phyloP scores from a whole-genome alignment of 2,888 invertebrate species.

The Meganola albula region DNA sequence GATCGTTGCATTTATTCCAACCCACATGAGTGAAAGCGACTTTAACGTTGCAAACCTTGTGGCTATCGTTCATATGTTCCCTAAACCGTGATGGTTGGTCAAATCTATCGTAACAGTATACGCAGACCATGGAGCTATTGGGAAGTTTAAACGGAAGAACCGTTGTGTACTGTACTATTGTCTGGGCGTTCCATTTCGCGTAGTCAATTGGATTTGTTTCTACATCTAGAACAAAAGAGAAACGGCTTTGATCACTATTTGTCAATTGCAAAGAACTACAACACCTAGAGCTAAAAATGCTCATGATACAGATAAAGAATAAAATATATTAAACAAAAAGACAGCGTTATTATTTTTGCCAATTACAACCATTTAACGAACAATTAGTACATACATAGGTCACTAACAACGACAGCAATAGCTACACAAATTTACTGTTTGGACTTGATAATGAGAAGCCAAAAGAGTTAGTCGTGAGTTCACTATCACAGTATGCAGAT shows the following conservation, averaged over 20 bases:
- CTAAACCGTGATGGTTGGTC: conserved; percentile 34
- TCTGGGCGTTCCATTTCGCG: conserved; percentile 40
- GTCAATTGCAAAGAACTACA: too few relatives aligned
- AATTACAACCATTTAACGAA: too few relatives aligned
- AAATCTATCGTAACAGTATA: conserved; percentile 38
- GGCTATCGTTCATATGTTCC: conserved; percentile 34
- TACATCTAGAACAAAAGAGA: conserved; percentile 54
- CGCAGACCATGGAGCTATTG: conserved; percentile 38
- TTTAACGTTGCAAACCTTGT: conserved; percentile 30
- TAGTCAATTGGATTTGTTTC: conserved; percentile 33
- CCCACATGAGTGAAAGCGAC: conserved; percentile 1
- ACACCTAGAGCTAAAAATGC: too few relatives aligned
- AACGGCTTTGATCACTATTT: conserved; percentile 18
- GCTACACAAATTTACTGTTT: too few relatives aligned
- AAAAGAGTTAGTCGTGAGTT: too few relatives aligned
- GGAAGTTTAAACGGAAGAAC: conserved; percentile 49
- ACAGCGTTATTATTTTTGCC: too few relatives aligned
- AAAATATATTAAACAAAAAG: too few relatives aligned
- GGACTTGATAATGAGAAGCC: too few relatives aligned
- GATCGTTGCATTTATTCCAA: conserved; percentile 28
- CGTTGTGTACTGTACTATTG: conserved; percentile 40
- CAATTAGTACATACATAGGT: too few relatives aligned
- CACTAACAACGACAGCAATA: too few relatives aligned
- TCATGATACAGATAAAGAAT: too few relatives aligned
- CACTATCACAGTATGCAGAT: too few relatives aligned